These are phyloP conservation scores for Salpingus planirostris DNA, from an alignment of 2,888 invertebrate species.

Conservation along the genomic window DNA sequence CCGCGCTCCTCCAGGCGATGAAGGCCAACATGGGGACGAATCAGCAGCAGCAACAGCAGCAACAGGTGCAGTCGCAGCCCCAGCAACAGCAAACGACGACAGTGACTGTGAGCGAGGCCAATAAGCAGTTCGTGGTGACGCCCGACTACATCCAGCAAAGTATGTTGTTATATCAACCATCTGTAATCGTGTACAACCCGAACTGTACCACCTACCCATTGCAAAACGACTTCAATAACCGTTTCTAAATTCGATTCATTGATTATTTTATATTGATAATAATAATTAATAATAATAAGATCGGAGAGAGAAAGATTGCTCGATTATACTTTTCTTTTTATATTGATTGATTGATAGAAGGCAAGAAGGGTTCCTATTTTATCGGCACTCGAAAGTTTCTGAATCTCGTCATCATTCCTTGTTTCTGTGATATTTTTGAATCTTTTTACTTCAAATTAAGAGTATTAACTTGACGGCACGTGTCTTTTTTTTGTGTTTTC, in stretches of 20 bases:
- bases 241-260: constrained; percentile 19
- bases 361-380: constrained; percentile 25
- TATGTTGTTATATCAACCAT: constrained; percentile 50
- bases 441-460: too few species aligned
- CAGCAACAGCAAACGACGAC: constrained; percentile 14
- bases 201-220: constrained; percentile 40
- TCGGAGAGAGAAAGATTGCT: background rate
- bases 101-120: constrained; percentile 34
- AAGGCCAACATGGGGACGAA: constrained; percentile 32
- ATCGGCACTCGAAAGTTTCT: constrained; percentile 21
- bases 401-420: constrained; percentile 11
- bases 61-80: constrained; percentile 13
- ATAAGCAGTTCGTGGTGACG: constrained; percentile 73
- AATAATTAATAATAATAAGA: too few species aligned
- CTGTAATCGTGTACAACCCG: constrained; percentile 42
- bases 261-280: too few species aligned
- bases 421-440: constrained; percentile 25
- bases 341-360: too few species aligned
- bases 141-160: constrained; percentile 92
- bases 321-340: too few species aligned
- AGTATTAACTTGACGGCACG: too few species aligned
- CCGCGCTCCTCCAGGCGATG: constrained; percentile 36
- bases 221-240: constrained; percentile 38
- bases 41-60: constrained; percentile 18
- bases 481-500: constrained; percentile 17